phyloP scores from a whole-genome alignment of 2,888 invertebrate genomes.

The Griposia aprilina region DNA sequence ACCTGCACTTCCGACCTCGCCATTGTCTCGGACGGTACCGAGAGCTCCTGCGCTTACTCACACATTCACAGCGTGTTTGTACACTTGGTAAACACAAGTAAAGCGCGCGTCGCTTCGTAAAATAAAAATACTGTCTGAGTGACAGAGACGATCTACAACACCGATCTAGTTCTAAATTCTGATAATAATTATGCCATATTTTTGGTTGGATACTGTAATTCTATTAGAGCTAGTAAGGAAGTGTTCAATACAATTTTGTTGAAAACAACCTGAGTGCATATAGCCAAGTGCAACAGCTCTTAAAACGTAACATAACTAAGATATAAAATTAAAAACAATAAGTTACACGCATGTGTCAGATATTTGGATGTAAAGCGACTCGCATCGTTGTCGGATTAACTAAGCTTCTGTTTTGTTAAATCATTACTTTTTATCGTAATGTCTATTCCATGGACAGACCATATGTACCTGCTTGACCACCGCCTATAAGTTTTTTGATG shows the following conservation, averaged over 20 bases:
- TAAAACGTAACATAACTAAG: conserved; percentile 51
- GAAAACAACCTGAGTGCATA: conserved; percentile 34
- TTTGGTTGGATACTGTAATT: not conserved
- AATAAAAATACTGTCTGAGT: not conserved
- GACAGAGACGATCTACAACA: not conserved
- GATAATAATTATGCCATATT: not conserved
- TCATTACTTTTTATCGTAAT: conserved; percentile 7
- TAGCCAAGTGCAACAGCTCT: conserved; percentile 41
- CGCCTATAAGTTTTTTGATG: conserved; percentile 6
- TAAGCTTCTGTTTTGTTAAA: conserved; percentile 24
- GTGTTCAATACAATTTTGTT: conserved; percentile 31
- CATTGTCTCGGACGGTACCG: not conserved
- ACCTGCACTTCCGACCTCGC: not conserved
- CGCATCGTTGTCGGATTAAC: conserved; percentile 3
- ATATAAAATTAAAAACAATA: conserved; percentile 63
- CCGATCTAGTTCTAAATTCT: not conserved
- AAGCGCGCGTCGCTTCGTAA: not conserved
- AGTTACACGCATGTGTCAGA: conserved; percentile 41
- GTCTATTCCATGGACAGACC: not conserved
- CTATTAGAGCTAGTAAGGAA: not conserved
- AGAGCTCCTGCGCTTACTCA: not conserved
- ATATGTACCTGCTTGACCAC: conserved; percentile 31
- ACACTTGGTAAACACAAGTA: not conserved
- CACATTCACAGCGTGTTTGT: not conserved
- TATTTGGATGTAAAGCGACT: conserved; percentile 44